Evolutionary conservation across 2,888 invertebrate genomes (phyloP).

Genomic region (Drosophila greeni): DNA sequence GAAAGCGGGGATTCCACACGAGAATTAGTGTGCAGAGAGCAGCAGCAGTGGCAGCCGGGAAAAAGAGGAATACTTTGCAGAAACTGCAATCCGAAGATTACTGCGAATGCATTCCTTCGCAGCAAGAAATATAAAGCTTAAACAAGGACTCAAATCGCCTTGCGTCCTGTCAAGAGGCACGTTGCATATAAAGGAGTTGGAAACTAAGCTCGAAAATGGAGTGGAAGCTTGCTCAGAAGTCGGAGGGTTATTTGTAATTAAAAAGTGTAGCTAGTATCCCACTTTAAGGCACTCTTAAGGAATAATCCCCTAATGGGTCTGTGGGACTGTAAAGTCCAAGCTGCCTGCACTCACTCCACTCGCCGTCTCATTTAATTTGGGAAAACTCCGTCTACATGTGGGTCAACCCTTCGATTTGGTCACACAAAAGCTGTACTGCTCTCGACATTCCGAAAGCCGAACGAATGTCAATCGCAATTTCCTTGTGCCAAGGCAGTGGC

Average conservation of each 20-base stretch:
- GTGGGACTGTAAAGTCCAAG: slow-evolving; percentile 1
- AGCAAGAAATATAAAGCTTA: slow-evolving; percentile 21
- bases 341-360: not conserved
- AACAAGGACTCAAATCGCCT: slow-evolving; percentile 20
- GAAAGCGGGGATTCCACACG: slow-evolving; percentile 30
- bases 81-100: slow-evolving; percentile 40
- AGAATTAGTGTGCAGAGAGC: slow-evolving; percentile 36
- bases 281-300: not conserved
- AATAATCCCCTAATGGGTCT: slow-evolving; percentile 6
- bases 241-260: not conserved
- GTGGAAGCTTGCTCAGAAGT: not conserved
- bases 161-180: slow-evolving; percentile 17
- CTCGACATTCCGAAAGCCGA: slow-evolving; percentile 18
- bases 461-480: slow-evolving; percentile 39
- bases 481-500: slow-evolving; percentile 21
- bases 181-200: slow-evolving; percentile 1
- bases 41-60: slow-evolving; percentile 4
- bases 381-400: slow-evolving; percentile 13
- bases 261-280: not conserved
- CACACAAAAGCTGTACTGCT: slow-evolving; percentile 8
- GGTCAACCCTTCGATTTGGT: slow-evolving; percentile 32
- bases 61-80: slow-evolving; percentile 31
- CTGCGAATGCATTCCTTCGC: slow-evolving; percentile 34
- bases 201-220: slow-evolving; percentile 5
- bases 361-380: slow-evolving; percentile 18